Conservation (phyloP, 2,797 vertebrate species). For the Triplophysa bombifrons region DNA sequence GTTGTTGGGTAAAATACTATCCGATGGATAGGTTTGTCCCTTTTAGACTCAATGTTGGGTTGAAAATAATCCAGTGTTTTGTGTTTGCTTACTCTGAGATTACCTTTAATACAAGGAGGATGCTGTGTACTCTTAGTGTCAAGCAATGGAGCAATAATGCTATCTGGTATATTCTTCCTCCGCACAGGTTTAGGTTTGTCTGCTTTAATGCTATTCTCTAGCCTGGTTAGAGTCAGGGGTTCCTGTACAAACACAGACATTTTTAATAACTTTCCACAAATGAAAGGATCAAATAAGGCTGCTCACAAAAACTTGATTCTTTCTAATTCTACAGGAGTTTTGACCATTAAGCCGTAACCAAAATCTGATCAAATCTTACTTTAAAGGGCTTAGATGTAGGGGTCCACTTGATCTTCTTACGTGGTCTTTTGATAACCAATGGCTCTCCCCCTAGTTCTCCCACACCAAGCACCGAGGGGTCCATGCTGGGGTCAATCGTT, state of each 20-base stretch:
- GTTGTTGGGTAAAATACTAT: too few relatives aligned
- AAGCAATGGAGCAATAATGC: slow-evolving; percentile 86
- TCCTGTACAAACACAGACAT: slow-evolving; percentile 71
- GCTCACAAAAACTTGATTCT: background rate
- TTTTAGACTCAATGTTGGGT: too few relatives aligned
- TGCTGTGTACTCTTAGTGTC: slow-evolving; percentile 88
- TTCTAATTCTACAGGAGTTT: background rate
- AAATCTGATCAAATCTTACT: slow-evolving; percentile 60
- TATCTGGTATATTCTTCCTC: slow-evolving; percentile 89
- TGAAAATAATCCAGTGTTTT: too few relatives aligned
- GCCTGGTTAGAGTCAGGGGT: slow-evolving; percentile 85
- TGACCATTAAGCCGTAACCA: background rate
- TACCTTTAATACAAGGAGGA: slow-evolving; percentile 76
- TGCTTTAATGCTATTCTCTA: slow-evolving; percentile 89
- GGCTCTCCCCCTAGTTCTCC: slow-evolving; percentile 86
- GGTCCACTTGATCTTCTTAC: slow-evolving; percentile 99
- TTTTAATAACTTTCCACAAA: background rate
- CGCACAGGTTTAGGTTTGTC: slow-evolving; percentile 93
- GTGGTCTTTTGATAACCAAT: slow-evolving; percentile 91
- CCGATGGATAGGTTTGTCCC: too few relatives aligned
- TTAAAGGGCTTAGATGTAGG: slow-evolving; percentile 90
- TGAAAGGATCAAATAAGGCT: background rate
- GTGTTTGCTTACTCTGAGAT: background rate
- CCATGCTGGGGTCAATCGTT: slow-evolving; percentile 88
- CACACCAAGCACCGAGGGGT: slow-evolving; percentile 84